phyloP scores from a whole-genome alignment of 2,888 invertebrate genomes.

The Phorcus lineatus region DNA sequence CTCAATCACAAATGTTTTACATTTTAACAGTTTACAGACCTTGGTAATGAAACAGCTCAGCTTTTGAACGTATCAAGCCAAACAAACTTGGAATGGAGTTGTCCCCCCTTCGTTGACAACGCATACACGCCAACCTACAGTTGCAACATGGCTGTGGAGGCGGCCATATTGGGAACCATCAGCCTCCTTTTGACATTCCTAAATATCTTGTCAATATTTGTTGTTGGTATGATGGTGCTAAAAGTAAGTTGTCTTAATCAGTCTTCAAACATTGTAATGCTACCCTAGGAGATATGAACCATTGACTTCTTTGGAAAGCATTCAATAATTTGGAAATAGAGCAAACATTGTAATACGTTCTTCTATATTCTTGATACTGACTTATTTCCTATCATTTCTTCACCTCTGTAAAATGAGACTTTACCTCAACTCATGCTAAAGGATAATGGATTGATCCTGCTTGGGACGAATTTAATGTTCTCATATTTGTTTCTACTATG shows the following conservation, averaged over 20 bases:
- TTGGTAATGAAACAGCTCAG: neutral
- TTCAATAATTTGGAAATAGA: neutral
- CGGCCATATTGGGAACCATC: slow-evolving; percentile 86
- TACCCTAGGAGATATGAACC: neutral
- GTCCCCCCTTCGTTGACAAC: slow-evolving; percentile 56
- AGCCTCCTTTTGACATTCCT: slow-evolving; percentile 87
- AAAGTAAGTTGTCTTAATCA: slow-evolving; percentile 78
- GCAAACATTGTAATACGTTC: neutral
- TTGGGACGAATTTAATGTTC: too few species aligned
- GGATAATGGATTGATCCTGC: too few species aligned
- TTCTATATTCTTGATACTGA: too few species aligned
- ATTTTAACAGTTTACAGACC: neutral
- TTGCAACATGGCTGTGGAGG: slow-evolving; percentile 85
- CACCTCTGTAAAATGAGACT: too few species aligned
- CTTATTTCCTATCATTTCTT: too few species aligned
- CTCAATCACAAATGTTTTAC: too few species aligned
- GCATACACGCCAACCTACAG: slow-evolving; percentile 81
- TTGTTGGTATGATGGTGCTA: slow-evolving; percentile 86
- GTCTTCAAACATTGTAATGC: too few species aligned
- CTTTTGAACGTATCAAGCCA: neutral
- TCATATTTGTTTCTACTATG: too few species aligned
- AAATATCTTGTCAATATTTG: slow-evolving; percentile 89
- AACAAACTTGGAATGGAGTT: slow-evolving; percentile 2
- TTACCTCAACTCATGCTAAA: too few species aligned
- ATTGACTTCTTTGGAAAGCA: neutral